These are phyloP conservation scores for Amphilophus citrinellus DNA, from an alignment of 2,113 vertebrate genomes.

Conservation along the genomic window DNA sequence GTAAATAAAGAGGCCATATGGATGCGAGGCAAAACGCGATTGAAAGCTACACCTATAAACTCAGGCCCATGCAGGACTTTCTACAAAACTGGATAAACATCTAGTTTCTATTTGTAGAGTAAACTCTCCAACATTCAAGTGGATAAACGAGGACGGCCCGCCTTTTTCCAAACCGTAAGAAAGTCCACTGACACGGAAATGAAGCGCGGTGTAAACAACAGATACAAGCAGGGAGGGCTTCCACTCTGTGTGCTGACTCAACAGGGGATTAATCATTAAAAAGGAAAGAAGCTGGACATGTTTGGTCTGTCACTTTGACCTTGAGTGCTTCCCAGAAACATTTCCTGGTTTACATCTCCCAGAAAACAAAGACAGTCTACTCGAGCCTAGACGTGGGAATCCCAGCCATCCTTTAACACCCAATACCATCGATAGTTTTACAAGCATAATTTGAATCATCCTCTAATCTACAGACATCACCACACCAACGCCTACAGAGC, in stretches of 20 bases:
- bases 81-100: not conserved
- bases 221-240: constrained; percentile 40
- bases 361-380: constrained; percentile 11
- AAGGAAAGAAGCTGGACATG: constrained; percentile 59
- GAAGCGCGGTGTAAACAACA: constrained; percentile 50
- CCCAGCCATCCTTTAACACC: not conserved
- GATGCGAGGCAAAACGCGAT: not conserved
- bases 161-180: constrained; percentile 28
- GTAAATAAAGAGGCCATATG: constrained; percentile 26
- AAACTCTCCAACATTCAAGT: constrained; percentile 17
- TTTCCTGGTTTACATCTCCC: constrained; percentile 62
- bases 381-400: not conserved
- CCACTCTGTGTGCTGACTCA: constrained; percentile 56
- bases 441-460: not conserved
- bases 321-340: constrained; percentile 49
- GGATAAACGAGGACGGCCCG: constrained; percentile 16
- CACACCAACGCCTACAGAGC: not conserved
- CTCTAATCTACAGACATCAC: not conserved
- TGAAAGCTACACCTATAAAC: not conserved
- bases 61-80: not conserved
- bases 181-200: constrained; percentile 50
- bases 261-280: constrained; percentile 73
- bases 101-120: constrained; percentile 24
- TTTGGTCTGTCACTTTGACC: constrained; percentile 59
- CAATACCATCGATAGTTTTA: not conserved